Base-by-base conservation (phyloP, 2,113 vertebrate species). In the Hippopotamus amphibius region DNA sequence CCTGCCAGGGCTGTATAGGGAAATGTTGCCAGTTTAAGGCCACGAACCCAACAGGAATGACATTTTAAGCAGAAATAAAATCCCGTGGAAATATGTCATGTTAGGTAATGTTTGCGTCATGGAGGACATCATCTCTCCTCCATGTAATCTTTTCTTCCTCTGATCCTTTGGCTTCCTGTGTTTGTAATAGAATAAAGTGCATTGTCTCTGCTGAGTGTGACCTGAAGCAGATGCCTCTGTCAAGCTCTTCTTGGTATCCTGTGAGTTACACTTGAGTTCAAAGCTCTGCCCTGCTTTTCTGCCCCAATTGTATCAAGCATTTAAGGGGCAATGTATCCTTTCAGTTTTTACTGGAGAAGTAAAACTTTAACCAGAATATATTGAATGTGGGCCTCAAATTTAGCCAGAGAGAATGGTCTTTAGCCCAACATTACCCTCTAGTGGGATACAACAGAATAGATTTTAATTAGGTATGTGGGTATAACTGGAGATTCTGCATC, bases 181-280 rank as follows among this genome's bases (percentile, higher is more conserved):
- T 46, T 74, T 3, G 0, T 11, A 9, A 57, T 2, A 15, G 33
- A 74, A 10, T 30, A 11, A 5, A 48, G 19, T 0, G 1, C 0
- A 2, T 22, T n/a, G 76, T 82, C 6, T 57, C 24, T 21, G 21
- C 41, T 0, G 1, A 13, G 28, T 21, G 71, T 14, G 21, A 24
- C 46, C 46, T 24, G 41, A 63, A 63, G 46, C n/a, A 57, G 11
- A n/a, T 15, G 0, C 46, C 57, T 48, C 59, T 50, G 37, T 43
- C 19, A 79, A 33, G 41, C 10, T 55, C 66, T 69, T 88, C 68
- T 55, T 0, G 0, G 63, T 37, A 76, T 14, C 9, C 12, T 65
- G 65, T 63, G 63, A 59, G 59, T 55, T 14, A n/a, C 41, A 41
- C 0, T 6, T 26, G 74, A 26, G 28, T 50, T 79, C 12, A 63